Evolutionary conservation across 2,888 invertebrate genomes (phyloP), one percentile per base, ranked within the genome.

Genomic region (Ashinkailepas kermadecensis): DNA sequence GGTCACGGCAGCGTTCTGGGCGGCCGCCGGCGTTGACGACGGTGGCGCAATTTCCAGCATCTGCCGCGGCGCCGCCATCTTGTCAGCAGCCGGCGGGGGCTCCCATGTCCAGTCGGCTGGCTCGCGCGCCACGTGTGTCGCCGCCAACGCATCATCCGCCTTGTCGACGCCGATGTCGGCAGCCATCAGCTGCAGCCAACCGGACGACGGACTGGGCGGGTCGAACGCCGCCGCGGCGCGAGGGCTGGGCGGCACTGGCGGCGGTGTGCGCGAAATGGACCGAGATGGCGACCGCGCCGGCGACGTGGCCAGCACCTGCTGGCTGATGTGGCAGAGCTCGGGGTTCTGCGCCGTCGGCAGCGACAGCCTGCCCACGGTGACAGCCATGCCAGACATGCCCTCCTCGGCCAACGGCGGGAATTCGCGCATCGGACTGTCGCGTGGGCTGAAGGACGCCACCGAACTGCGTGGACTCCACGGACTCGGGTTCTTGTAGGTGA

Each of bases 391-490:
- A 39, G 39, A 1, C 74, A 74, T 54, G 54, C 18, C 54, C 6
- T 74, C 74, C 74, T 74, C 74, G 18, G 15, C 7, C 74, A 74
- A 54, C 54, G 74, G 74, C 54, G 74, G 74, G 13, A 74, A 74
- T 18, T 74, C 74, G 74, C 74, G 74, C 74, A 74, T 10, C 74
- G 74, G 74, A 18, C 74, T 74, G 74, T 74, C 74, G 74, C 74
- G 74, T 54, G 74, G 54, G 74, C 74, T 74, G 74, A 74, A 74
- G 54, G 74, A 74, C 18, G 15, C 6, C 74, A 74, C 74, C 54
- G 74, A 74, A 54, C 54, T 74, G 74, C 74, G 74, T 54, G 74
- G 74, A 54, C 74, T 74, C 74, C 74, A 74, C 74, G 74, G 74
- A 54, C 74, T 74, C 8, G 74, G 8, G 54, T 54, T 74, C 74